These are phyloP conservation scores for Chaunax sp. DNA, from an alignment of 2,797 vertebrate species.

Conservation along the genomic window DNA sequence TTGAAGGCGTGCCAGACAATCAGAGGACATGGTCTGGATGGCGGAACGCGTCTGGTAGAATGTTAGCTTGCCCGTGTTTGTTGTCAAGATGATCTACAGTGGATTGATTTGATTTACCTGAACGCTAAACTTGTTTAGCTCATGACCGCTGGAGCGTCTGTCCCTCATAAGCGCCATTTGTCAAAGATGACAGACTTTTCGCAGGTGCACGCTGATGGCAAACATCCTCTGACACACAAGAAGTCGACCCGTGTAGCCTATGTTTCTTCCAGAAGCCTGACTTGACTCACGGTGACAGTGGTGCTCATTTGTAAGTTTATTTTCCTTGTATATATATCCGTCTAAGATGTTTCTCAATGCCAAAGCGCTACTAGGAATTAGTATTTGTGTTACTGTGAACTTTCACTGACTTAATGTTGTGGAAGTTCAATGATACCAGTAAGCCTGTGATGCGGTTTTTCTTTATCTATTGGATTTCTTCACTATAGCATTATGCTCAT, in stretches of 20 bases:
- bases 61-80: neutral
- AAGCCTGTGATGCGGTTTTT: too few relatives aligned
- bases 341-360: too few relatives aligned
- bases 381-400: neutral
- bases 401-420: neutral
- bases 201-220: slow-evolving; percentile 35
- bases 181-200: slow-evolving; percentile 44
- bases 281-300: neutral
- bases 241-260: neutral
- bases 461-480: too few relatives aligned
- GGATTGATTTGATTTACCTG: neutral
- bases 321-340: neutral
- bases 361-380: neutral
- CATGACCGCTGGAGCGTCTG: neutral
- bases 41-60: too few relatives aligned
- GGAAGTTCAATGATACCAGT: neutral
- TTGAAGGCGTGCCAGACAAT: slow-evolving; percentile 41
- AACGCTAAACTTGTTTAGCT: neutral
- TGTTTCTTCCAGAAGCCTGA: neutral
- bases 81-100: neutral
- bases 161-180: slow-evolving; percentile 1
- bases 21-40: too few relatives aligned
- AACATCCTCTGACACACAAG: slow-evolving; percentile 40
- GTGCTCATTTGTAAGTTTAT: slow-evolving; percentile 9
- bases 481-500: too few relatives aligned